Base-by-base conservation (phyloP, 2,888 invertebrate species). In the Drosophila gaucha region DNA sequence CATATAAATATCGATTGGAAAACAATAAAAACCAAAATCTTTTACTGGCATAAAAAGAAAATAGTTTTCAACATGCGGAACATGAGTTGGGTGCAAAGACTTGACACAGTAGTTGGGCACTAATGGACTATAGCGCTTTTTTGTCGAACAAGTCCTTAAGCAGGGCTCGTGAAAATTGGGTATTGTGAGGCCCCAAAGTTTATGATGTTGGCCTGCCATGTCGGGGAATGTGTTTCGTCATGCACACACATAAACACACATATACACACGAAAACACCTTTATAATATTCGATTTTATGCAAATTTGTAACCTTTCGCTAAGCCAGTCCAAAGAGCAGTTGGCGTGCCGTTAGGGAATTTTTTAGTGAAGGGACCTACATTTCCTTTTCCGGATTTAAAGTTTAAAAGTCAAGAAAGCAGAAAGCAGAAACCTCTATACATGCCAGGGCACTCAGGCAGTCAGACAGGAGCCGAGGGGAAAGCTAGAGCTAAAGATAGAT, bases 211-310 rank as follows among this genome's bases (percentile, higher is more conserved):
- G 28, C 56, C 52, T 41, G 68, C 38, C 33, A 52, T 68, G 59
- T 60, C 54, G 54, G 8, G 65, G 47, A 73, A 73, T 73, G 73
- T 73, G 50, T 73, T 65, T 59, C 69, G 56, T 49, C 28, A 47
- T 31, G 24, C 55, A 65, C 41, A 47, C 52, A 35, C 35, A 22
- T 28, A 33, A 3, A 35, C 16, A 30, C 31, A 50, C 44, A 51
- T 31, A 20, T 22, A 16, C 20, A n/a, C 1, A 20, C 33, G 46
- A 16, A 33, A 56, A 6, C 39, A 47, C 50, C 44, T 55, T 55
- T 43, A 71, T 46, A 71, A 54, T 67, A 73, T 84, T 83, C 82
- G 82, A 83, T 83, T 82, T 83, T 83, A 83, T 83, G 84, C 65
- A 75, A 83, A 83, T 83, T 79, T 63, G 54, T 84, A 83, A 84